phyloP scores from a whole-genome alignment of 2,113 vertebrate genomes.

The Nothocercus julius region DNA sequence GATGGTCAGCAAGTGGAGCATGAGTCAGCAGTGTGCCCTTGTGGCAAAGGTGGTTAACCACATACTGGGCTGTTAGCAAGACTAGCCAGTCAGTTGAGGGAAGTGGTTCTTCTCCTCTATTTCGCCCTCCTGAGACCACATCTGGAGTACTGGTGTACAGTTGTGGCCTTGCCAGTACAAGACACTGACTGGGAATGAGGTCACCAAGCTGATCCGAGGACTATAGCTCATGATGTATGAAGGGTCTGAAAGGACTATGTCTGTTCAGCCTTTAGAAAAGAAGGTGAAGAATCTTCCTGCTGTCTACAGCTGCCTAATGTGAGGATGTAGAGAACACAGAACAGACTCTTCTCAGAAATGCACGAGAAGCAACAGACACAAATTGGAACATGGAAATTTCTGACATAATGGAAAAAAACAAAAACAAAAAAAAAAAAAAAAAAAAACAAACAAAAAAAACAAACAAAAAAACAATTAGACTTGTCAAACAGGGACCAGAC shows the following conservation, averaged over 20 bases:
- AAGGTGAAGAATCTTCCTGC: background rate
- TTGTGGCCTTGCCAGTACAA: background rate
- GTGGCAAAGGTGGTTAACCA: background rate
- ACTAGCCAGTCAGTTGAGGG: background rate
- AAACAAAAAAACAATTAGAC: background rate
- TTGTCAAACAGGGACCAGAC: no score
- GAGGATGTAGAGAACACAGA: background rate
- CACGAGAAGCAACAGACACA: background rate
- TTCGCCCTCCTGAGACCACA: background rate
- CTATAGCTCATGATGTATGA: background rate
- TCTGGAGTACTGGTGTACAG: background rate
- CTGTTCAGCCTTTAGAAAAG: background rate
- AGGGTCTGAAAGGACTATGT: background rate
- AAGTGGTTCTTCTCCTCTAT: background rate
- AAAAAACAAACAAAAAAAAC: no score
- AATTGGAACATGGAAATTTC: background rate
- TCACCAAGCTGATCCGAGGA: background rate
- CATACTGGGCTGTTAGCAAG: background rate
- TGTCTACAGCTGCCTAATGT: background rate
- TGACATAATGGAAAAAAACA: background rate
- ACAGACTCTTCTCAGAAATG: background rate
- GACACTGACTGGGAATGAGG: background rate
- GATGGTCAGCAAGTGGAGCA: background rate
- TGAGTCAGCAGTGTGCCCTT: background rate
- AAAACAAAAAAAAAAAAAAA: no score